Evolutionary conservation across 2,888 invertebrate species (phyloP), one percentile per base, ranked within the genome.

Genomic region (Aromia moschata): DNA sequence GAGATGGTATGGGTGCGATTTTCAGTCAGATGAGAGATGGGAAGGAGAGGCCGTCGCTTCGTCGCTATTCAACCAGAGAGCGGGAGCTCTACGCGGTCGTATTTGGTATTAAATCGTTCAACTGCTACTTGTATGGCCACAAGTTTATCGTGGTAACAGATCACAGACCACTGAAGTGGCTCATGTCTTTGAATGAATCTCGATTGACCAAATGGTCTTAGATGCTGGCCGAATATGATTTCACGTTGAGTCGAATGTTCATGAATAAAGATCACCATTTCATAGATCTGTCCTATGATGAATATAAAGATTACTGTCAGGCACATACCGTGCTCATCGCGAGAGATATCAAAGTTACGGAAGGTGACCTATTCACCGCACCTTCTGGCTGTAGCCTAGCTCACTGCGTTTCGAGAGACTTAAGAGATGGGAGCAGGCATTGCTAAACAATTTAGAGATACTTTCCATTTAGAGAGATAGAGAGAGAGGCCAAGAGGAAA

Each of bases 151-250:
- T 45, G 1, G 9, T 45, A 2, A 45, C 25, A 12, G 44, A 45
- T 25, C 25, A 25, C 25, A 25, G 25, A 9, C 25, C 58, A 0
- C 36, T 66, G n/a, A 14, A 41, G 12, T 67, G 65, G 65, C 44
- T 65, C 9, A 11, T 54, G 4, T 46, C 40, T 0, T 12, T 65
- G 10, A 62, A 60, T 14, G 58, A 58, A 3, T 55, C 59, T 30
- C 33, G 62, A 37, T 45, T 67, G 20, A 51, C 58, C 18, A 44
- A 65, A 20, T 60, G 64, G 63, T 41, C 60, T n/a, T 25, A 66
- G 11, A 37, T 36, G 11, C 12, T 66, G 10, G 49, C 46, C 37
- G 53, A 57, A 25, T 56, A 57, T 45, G 47, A 60, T 41, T 62
- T 60, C 38, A 40, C 45, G 2, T 36, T 46, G 3, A 41, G 41